Conservation (phyloP, 2,113 vertebrate species). For the Asarcornis scutulata region DNA sequence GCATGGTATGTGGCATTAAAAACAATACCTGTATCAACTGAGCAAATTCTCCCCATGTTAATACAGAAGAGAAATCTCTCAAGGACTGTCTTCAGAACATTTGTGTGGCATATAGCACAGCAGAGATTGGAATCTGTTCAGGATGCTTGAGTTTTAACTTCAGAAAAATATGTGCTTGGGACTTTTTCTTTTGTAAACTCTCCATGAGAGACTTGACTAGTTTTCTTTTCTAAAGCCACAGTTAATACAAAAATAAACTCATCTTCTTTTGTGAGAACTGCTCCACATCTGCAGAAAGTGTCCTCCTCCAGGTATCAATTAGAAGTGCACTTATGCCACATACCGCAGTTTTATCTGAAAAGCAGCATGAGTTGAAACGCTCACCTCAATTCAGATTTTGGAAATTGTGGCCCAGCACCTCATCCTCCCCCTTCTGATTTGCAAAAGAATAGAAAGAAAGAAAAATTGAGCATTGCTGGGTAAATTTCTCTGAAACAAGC, state of each 20-base stretch:
- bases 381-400: not conserved
- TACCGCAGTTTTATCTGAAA: not conserved
- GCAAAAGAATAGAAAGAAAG: not conserved
- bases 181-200: not conserved
- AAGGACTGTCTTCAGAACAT: not conserved
- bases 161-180: not conserved
- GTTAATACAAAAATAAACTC: not conserved
- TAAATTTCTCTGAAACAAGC: not conserved
- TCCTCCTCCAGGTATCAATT: not conserved
- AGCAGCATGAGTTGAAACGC: not conserved
- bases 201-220: fast-evolving
- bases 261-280: not conserved
- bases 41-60: too few species aligned
- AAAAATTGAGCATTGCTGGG: not conserved
- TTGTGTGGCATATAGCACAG: not conserved
- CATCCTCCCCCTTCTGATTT: not conserved
- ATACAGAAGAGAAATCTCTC: not conserved
- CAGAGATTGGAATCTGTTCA: not conserved
- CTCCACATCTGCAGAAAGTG: not conserved
- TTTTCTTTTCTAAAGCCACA: not conserved
- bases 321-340: not conserved
- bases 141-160: not conserved
- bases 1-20: fast-evolving
- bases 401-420: not conserved
- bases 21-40: not conserved